Conservation (phyloP, 2,113 vertebrate species). For the Ovis canadensis region DNA sequence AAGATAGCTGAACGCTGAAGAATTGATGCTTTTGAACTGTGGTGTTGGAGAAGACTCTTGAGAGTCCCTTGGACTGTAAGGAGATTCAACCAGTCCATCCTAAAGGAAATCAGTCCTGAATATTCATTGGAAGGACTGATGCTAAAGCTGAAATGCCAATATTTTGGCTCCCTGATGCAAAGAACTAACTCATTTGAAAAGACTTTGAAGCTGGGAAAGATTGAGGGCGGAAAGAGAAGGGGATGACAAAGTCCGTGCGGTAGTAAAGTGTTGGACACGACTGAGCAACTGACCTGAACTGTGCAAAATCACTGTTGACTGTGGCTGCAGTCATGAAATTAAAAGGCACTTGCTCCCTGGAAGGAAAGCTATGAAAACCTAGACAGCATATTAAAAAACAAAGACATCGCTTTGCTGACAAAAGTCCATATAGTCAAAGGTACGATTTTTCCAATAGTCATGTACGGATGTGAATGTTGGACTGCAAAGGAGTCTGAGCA, state of each 20-base stretch:
- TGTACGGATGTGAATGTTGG: neutral
- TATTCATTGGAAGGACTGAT: neutral
- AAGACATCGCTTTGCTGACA: neutral
- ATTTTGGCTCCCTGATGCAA: neutral
- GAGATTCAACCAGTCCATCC: neutral
- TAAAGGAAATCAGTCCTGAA: neutral
- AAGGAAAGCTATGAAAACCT: neutral
- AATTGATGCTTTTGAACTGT: neutral
- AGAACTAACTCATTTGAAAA: neutral
- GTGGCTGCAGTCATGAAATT: neutral
- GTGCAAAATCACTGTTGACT: neutral
- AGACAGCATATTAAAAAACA: neutral
- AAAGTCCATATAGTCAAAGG: neutral
- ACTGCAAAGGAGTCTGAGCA: neutral
- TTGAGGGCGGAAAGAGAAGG: neutral
- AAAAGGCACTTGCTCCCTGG: neutral
- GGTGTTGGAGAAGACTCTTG: neutral
- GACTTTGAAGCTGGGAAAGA: neutral
- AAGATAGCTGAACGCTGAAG: neutral
- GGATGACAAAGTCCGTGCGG: accelerated
- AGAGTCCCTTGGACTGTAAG: neutral
- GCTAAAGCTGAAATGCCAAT: neutral
- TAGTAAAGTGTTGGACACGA: neutral
- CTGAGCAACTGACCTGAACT: neutral
- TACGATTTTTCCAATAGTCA: neutral